These are phyloP conservation scores for Zoanthus sociatus DNA, from an alignment of 92 coral and sea anemone genomes.

Conservation along the genomic window DNA sequence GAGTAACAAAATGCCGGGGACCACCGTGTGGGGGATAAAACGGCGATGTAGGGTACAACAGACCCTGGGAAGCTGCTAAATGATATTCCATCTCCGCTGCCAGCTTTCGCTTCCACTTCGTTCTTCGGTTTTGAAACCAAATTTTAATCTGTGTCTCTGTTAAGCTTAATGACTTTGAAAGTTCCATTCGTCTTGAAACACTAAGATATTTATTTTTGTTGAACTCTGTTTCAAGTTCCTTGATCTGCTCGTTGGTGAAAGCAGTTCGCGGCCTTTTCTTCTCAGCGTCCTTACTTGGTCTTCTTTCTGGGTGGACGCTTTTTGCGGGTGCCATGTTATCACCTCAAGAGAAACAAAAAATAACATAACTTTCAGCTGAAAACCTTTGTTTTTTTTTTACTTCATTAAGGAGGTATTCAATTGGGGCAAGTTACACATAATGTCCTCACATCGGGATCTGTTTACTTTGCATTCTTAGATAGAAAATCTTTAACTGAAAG, in stretches of 20 bases:
- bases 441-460: slow-evolving; percentile 4
- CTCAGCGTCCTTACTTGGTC: slow-evolving; percentile 32
- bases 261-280: slow-evolving; percentile 96
- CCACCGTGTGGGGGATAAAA: slow-evolving; percentile 47
- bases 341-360: slow-evolving; percentile 30
- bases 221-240: slow-evolving; percentile 91
- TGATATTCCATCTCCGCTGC: slow-evolving; percentile 95
- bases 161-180: slow-evolving; percentile 85
- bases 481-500: not conserved
- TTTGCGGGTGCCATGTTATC: slow-evolving; percentile 1
- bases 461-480: not conserved
- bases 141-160: slow-evolving; percentile 98
- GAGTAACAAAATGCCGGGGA: slow-evolving; percentile 42
- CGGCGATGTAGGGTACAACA: slow-evolving; percentile 38
- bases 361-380: not conserved
- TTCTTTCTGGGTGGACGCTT: slow-evolving; percentile 22
- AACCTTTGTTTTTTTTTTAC: not conserved
- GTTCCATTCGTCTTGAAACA: slow-evolving; percentile 93
- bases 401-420: slow-evolving; percentile 23
- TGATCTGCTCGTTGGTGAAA: slow-evolving; percentile 95
- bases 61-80: slow-evolving; percentile 48
- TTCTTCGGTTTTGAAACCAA: slow-evolving; percentile 98
- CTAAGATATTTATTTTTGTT: slow-evolving; percentile 93
- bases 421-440: not conserved
- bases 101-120: slow-evolving; percentile 97